Base-by-base conservation (phyloP, 2,797 vertebrate genomes). In the Gymnothorax reevesii region DNA sequence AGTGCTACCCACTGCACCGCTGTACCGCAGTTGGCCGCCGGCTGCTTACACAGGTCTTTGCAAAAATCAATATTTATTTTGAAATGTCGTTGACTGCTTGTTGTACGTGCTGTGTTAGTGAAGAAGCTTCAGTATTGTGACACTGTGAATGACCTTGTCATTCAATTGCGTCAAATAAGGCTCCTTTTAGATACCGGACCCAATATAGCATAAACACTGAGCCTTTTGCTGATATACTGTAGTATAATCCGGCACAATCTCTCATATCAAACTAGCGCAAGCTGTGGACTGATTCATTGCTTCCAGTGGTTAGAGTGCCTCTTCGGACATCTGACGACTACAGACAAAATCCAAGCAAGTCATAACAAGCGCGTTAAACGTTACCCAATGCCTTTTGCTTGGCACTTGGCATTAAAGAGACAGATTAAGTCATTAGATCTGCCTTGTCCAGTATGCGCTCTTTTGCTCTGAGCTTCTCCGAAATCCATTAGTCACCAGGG, bases 231-330 rank as follows among this genome's bases (percentile, higher is more conserved):
- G 22, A 66, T n/a, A 66, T 66, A n/a, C 22, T n/a, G 22, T 66
- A 42, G n/a, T 13, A 73, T 33, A 42, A 73, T 13, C 27, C 4
- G 13, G 33, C 71, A 15, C 13, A 42, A 42, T 73, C 9, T 42
- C 13, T 42, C 3, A 77, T 49, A 4, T 49, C 13, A 49, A 17
- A 42, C 52, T 2, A 25, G 42, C 8, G n/a, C 12, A 2, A 13
- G 73, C 73, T 77, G 25, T 20, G 52, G 73, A 49, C 73, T 77
- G 73, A 77, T 73, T 73, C 69, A 25, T 77, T 5, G 73, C 73
- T 49, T 15, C 20, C 17, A 52, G 33, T 7, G 33, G 73, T 49
- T 20, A 49, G 42, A n/a, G 73, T 49, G 13, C 73, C 73, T 77
- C 33, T 42, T 17, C 42, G 42, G 73, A 77, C 73, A 49, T 77